Evolutionary conservation across 2,113 vertebrate species (phyloP).

Genomic region (Corythaixoides concolor): DNA sequence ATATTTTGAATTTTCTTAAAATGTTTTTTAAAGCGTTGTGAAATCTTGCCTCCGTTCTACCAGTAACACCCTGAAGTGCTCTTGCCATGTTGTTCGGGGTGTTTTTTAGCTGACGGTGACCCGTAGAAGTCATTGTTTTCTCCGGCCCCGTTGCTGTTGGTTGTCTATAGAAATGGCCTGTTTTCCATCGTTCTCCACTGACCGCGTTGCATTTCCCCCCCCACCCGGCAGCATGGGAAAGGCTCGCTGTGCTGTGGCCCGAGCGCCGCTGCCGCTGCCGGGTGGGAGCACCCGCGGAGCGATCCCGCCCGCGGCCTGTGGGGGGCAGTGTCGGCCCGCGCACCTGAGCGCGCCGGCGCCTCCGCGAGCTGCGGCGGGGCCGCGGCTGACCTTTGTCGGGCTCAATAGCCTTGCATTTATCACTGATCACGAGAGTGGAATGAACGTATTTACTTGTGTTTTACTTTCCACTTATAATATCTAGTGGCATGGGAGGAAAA

Average conservation of each 20-base stretch:
- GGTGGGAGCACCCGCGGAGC: background rate
- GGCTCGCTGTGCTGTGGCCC: accelerated
- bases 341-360: background rate
- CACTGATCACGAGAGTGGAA: conserved; percentile 75
- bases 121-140: background rate
- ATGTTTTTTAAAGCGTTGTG: background rate
- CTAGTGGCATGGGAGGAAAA: conserved; percentile 82
- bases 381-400: conserved; percentile 74
- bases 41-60: background rate
- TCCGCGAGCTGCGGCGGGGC: background rate
- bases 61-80: background rate
- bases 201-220: too few relatives aligned
- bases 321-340: conserved; percentile 74
- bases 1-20: background rate
- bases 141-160: background rate
- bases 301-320: conserved; percentile 13
- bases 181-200: background rate
- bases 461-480: conserved; percentile 81
- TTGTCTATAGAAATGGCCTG: accelerated
- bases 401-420: conserved; percentile 77
- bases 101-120: background rate
- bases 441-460: conserved; percentile 83
- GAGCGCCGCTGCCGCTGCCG: too few relatives aligned
- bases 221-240: background rate
- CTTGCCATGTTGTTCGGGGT: accelerated